A percentile compares a stretch with the other conserved stretches of the same genome.
phyloP scores from a whole-genome alignment of 2,797 vertebrate genomes.

The Xenentodon cancila region DNA sequence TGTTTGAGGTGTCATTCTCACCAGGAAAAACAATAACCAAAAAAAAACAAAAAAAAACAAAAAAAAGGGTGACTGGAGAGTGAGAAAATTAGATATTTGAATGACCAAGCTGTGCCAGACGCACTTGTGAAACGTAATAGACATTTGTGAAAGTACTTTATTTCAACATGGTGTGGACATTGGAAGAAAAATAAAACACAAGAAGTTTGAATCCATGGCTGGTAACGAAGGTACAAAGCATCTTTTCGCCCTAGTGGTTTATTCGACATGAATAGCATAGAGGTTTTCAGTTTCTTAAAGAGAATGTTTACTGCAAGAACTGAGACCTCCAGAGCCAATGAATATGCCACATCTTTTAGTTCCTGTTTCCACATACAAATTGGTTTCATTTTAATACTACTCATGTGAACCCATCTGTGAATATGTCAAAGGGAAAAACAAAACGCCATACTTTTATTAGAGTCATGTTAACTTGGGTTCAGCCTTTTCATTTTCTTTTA shows the following conservation, averaged over 20 bases:
- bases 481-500: no score
- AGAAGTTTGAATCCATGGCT: constrained; percentile 18
- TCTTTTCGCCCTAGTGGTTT: constrained; percentile 16
- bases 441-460: not conserved
- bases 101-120: not conserved
- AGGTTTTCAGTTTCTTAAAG: not conserved
- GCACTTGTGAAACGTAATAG: not conserved
- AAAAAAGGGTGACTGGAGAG: no score
- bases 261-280: constrained; percentile 12
- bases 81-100: not conserved
- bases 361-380: not conserved
- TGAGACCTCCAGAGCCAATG: no score
- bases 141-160: constrained; percentile 37
- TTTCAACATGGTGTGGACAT: constrained; percentile 31
- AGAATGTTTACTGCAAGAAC: not conserved
- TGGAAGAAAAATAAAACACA: constrained; percentile 8
- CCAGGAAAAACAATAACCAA: no score
- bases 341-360: not conserved
- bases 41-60: no score
- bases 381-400: no score
- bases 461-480: not conserved
- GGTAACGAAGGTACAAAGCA: not conserved
- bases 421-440: not conserved
- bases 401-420: not conserved
- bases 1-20: no score